phyloP scores from a whole-genome alignment of 2,797 vertebrate genomes.

The Rhinatrema bivittatum region DNA sequence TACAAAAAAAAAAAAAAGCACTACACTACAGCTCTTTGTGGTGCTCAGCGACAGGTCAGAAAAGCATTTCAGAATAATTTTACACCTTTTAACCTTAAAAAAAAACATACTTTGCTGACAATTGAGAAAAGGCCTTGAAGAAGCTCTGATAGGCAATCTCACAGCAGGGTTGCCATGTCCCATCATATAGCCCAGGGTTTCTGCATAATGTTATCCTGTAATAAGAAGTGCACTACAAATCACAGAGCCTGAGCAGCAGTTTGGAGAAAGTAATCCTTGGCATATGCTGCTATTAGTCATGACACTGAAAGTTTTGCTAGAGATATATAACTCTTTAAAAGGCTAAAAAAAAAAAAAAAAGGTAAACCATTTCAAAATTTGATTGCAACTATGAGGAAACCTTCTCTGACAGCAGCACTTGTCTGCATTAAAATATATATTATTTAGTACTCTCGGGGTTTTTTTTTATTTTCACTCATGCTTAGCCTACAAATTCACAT shows the following conservation, averaged over 20 bases:
- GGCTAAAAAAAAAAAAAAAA: constrained; percentile 47
- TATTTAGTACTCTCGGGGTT: constrained; percentile 20
- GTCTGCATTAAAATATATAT: constrained; percentile 34
- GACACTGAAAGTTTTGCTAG: constrained; percentile 61
- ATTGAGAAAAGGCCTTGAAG: constrained; percentile 75
- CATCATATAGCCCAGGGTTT: constrained; percentile 70
- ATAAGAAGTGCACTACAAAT: constrained; percentile 61
- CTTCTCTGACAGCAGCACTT: constrained; percentile 28
- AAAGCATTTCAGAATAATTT: constrained; percentile 80
- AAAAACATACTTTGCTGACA: constrained; percentile 78
- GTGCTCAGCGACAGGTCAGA: constrained; percentile 75
- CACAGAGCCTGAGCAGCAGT: constrained; percentile 51
- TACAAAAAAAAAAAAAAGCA: constrained; percentile 59
- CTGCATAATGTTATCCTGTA: constrained; percentile 73
- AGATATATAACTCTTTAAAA: constrained; percentile 52
- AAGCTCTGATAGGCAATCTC: constrained; percentile 83
- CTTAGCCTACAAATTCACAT: constrained; percentile 43
- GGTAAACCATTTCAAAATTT: constrained; percentile 48
- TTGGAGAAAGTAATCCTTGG: constrained; percentile 50
- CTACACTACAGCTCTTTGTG: constrained; percentile 66
- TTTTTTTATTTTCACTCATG: constrained; percentile 25
- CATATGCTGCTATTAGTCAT: constrained; percentile 54
- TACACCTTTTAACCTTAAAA: constrained; percentile 81
- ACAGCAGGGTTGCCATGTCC: constrained; percentile 75
- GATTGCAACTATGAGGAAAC: constrained; percentile 28